Evolutionary conservation across 2,797 vertebrate genomes (phyloP).

Genomic region (Carduelis carduelis): DNA sequence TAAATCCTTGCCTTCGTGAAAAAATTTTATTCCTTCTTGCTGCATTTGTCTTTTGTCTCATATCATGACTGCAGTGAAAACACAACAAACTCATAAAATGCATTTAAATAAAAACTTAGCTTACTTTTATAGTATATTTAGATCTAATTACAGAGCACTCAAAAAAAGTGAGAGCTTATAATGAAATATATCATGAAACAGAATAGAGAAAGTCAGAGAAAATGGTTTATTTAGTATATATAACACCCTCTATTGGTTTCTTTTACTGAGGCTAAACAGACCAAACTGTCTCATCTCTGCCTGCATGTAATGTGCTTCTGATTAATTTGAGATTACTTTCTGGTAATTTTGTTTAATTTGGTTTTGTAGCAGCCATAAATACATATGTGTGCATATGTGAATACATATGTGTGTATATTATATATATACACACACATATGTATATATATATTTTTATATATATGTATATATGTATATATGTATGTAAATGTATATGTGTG

Average conservation of each 20-base stretch:
- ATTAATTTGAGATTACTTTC: not conserved
- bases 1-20: not conserved
- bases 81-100: not conserved
- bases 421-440: too few species aligned
- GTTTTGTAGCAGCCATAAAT: not conserved
- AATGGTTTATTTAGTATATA: not conserved
- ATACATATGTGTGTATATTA: too few species aligned
- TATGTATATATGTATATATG: accelerated
- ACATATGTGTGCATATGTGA: not conserved
- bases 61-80: not conserved
- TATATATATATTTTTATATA: accelerated
- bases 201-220: not conserved
- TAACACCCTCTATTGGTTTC: not conserved
- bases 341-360: not conserved
- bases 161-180: not conserved
- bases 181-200: not conserved
- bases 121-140: not conserved
- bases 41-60: not conserved
- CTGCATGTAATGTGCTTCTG: not conserved
- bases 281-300: not conserved
- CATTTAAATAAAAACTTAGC: not conserved
- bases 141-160: not conserved
- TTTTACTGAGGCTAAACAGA: not conserved
- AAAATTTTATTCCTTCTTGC: not conserved
- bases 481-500: not conserved